Percentiles rank a stretch among this genome's conserved stretches.
Evolutionary conservation across 2,888 invertebrate species (phyloP).

Genomic region (Lacanobia wlatinum): DNA sequence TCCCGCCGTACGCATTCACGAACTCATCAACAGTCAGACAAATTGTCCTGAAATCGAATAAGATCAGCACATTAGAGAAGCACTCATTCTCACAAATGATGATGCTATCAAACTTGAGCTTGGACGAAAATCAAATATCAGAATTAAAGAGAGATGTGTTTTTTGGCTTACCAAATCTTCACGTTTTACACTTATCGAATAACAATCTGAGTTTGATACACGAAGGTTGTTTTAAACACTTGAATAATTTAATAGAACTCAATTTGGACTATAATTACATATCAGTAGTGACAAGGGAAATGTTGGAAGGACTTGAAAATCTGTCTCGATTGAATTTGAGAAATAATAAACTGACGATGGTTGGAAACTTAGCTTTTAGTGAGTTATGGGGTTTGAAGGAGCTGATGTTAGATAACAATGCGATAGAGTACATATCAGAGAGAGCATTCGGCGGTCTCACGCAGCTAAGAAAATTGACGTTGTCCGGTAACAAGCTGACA

Average conservation of each 20-base stretch:
- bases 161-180: constrained; percentile 93
- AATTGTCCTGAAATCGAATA: constrained; percentile 93
- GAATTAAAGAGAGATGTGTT: constrained; percentile 94
- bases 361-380: constrained; percentile 95
- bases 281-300: constrained; percentile 94
- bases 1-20: constrained; percentile 94
- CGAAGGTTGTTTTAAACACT: constrained; percentile 95
- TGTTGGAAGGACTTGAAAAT: constrained; percentile 94
- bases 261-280: constrained; percentile 95
- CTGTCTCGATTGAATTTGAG: constrained; percentile 94
- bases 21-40: constrained; percentile 93
- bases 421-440: constrained; percentile 93
- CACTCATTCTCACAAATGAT: constrained; percentile 94
- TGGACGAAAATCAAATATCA: constrained; percentile 94
- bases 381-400: constrained; percentile 94
- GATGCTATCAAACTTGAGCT: constrained; percentile 92
- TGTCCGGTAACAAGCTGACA: constrained; percentile 94
- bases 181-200: constrained; percentile 94
- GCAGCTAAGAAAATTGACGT: constrained; percentile 92
- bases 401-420: constrained; percentile 93
- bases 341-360: constrained; percentile 94
- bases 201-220: constrained; percentile 96
- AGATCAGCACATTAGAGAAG: constrained; percentile 92
- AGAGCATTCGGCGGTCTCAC: constrained; percentile 94
- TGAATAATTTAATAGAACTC: constrained; percentile 94